Evolutionary conservation across 2,797 vertebrate species (phyloP), one percentile per base, ranked within the genome.

Genomic region (Gymnoscopelus braueri): DNA sequence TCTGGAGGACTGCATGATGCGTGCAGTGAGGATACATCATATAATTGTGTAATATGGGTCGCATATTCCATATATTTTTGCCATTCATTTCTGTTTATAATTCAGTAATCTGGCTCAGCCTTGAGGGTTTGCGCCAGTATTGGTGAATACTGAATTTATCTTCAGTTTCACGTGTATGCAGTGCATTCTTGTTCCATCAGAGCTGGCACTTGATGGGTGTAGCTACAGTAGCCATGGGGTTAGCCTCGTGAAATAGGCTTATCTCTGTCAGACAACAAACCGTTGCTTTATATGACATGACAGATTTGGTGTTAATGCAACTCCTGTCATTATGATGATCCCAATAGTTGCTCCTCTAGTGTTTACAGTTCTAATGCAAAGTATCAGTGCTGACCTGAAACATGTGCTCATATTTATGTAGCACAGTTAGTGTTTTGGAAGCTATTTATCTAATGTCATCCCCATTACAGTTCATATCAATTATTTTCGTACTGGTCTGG

Each of bases 281-380:
- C 83, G 88, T 89, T 86, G 89, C 81, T 87, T 68, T 63, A 81
- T 77, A 81, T 69, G 72, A 79, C 83, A 87, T 87, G 88, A 84
- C 50, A 80, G 76, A 68, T 79, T 14, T 81, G n/a, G 65, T 59
- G 72, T 71, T 23, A 63, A 71, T 44, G 39, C 26, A 29, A 29
- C 26, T 29, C 1, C 2, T 29, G 26, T 29, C 26, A 29, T 29
- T 29, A 29, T 29, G 64, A 0, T 35, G 8, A 58, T 3, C 55
- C 13, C 4, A 53, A 65, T 44, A 39, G 9, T 63, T 59, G 48
- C 12, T 65, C 5, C 53, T 63, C 3, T 35, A 13, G 3, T 72
- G 3, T 73, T 44, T 15, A 49, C 8, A 32, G 19, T 3, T 35
- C 29, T 10, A 10, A 44, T 59, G 10, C 39, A 55, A 1, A 39